Conservation (phyloP, 2,888 invertebrate species). For the Dryomyza anilis region DNA sequence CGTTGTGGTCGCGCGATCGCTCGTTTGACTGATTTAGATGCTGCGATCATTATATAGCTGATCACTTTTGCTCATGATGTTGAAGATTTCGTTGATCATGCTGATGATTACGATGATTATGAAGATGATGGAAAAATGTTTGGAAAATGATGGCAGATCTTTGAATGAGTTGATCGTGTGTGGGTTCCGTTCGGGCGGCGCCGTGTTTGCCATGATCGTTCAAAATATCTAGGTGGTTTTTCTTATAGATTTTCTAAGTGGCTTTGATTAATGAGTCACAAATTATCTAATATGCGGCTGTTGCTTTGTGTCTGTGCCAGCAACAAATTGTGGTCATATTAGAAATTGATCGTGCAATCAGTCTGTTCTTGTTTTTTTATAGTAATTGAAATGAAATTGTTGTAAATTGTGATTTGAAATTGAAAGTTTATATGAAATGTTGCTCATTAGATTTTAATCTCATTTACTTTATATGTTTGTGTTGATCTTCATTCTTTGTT, state of each 20-base stretch:
- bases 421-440: no score
- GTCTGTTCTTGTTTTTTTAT: no score
- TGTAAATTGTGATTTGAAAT: no score
- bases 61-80: no score
- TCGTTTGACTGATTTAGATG: constrained; percentile 4
- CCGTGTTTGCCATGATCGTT: no score
- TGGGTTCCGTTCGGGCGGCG: constrained; percentile 4
- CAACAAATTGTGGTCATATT: constrained; percentile 1
- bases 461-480: no score
- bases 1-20: background rate
- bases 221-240: background rate
- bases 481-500: no score
- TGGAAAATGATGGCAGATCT: constrained; percentile 24
- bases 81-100: background rate
- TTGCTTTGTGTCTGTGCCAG: background rate
- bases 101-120: no score
- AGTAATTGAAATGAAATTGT: no score
- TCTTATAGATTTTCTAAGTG: constrained; percentile 9
- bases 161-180: constrained; percentile 10
- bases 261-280: constrained; percentile 34
- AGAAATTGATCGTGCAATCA: no score
- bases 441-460: no score
- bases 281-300: constrained; percentile 29
- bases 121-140: constrained; percentile 22
- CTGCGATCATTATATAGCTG: background rate